Base-by-base conservation (phyloP, 2,113 vertebrate species). In the Spheniscus mendiculus region DNA sequence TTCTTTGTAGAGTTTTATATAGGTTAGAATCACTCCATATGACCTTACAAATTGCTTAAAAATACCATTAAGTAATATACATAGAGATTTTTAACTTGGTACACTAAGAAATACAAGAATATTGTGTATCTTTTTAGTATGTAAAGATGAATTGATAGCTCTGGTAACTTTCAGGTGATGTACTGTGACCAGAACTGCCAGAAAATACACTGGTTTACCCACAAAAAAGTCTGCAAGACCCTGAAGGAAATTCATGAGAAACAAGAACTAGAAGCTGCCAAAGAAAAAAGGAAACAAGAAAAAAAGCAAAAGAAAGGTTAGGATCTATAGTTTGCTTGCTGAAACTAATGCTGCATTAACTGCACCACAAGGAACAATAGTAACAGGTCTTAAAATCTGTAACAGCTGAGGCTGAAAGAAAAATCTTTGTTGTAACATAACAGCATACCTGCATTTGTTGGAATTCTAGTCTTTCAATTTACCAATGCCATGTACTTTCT, bases 131-230 rank as follows among this genome's bases (percentile, higher is more conserved):
- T 26, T 76, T 90, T 22, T 83, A 59, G 30, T 81, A 44, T 5
- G 6, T 58, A 30, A 83, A 73, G 92, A 59, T 78, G 4, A 87
- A 50, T 29, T 86, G n/a, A 44, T 86, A 76, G 45, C 72, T 91
- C 52, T 94, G 77, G 12, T 88, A 66, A 92, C 29, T 96, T 94
- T 67, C 92, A 99, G 99, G 99, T 99, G 91, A 99, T 99, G 80
- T 99, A 99, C 91, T 99, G 99, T 29, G 98, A 98, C 87, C 99
- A 99, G 65, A 96, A 97, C 71, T 99, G 99, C 89, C 99, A 99
- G 97, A 99, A 99, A 96, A 98, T 98, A 86, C 99, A 99, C 96
- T 99, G 99, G 99, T 99, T 99, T 97, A 98, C 99, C 36, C 99
- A 99, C 97, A 99, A 99, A 97, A 99, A 99, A 90, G 97, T 99